Percentiles rank a stretch among this genome's conserved stretches.
Conservation (phyloP, 2,888 invertebrate genomes). For the Bugulina stolonifera region DNA sequence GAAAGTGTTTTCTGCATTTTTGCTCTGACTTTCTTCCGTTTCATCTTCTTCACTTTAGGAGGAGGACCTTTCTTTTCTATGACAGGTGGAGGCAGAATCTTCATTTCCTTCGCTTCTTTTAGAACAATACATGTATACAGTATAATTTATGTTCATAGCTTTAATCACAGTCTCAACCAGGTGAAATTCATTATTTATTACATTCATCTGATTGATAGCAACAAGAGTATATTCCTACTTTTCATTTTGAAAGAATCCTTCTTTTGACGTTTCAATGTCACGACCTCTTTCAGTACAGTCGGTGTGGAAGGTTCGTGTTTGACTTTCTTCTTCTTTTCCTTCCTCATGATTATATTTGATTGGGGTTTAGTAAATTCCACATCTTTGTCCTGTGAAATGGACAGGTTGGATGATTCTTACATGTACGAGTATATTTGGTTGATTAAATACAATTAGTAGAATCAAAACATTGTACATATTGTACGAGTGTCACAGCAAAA, state of each 20-base stretch:
- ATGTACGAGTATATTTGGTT: no score
- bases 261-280: slow-evolving; percentile 5
- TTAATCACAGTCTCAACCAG: no score
- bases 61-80: slow-evolving; percentile 27
- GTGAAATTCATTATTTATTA: no score
- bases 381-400: slow-evolving; percentile 12
- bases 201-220: no score
- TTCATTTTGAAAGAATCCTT: slow-evolving; percentile 17
- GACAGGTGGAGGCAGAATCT: background rate
- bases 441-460: no score
- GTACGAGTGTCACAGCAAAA: no score
- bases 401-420: no score
- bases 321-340: slow-evolving; percentile 39
- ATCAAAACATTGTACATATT: no score
- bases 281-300: background rate
- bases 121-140: no score
- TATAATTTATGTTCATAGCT: no score
- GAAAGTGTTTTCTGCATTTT: slow-evolving; percentile 29
- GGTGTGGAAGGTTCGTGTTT: slow-evolving; percentile 38
- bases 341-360: slow-evolving; percentile 27
- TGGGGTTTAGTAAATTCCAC: slow-evolving; percentile 4
- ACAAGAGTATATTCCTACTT: no score
- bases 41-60: background rate
- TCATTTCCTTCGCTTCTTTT: background rate
- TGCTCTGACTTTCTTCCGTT: background rate